phyloP scores from a whole-genome alignment of 2,888 invertebrate genomes.

The Pollenia angustigena region DNA sequence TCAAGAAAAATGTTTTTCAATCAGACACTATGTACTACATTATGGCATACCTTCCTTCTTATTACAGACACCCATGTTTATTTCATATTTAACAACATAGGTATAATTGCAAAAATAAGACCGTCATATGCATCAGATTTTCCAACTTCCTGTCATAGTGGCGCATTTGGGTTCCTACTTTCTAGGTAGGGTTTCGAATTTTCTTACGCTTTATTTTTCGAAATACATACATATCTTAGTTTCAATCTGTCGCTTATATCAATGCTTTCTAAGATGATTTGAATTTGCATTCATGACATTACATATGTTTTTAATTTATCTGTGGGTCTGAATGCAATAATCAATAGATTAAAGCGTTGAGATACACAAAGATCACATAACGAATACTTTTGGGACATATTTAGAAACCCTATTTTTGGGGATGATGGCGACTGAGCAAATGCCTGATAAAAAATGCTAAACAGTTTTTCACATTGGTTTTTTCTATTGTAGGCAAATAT shows the following conservation, averaged over 20 bases:
- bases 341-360: too few relatives aligned
- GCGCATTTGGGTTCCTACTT: not conserved
- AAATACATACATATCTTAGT: too few relatives aligned
- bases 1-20: too few relatives aligned
- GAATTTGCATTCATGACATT: not conserved
- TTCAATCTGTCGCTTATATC: too few relatives aligned
- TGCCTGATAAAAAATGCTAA: constrained; percentile 5
- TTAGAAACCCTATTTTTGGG: not conserved
- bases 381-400: not conserved
- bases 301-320: not conserved
- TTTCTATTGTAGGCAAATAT: constrained; percentile 6
- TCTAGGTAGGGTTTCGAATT: not conserved
- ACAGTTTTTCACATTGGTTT: constrained; percentile 20
- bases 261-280: not conserved
- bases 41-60: too few relatives aligned
- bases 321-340: not conserved
- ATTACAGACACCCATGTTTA: too few relatives aligned
- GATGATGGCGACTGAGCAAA: not conserved
- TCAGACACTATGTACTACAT: too few relatives aligned
- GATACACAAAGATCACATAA: not conserved
- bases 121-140: constrained; percentile 14
- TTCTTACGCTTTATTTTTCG: not conserved
- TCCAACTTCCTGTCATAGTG: not conserved
- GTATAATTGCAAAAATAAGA: constrained; percentile 2
- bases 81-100: not conserved